phyloP scores from a whole-genome alignment of 2,888 invertebrate genomes.

The Stenichneumon culpator region DNA sequence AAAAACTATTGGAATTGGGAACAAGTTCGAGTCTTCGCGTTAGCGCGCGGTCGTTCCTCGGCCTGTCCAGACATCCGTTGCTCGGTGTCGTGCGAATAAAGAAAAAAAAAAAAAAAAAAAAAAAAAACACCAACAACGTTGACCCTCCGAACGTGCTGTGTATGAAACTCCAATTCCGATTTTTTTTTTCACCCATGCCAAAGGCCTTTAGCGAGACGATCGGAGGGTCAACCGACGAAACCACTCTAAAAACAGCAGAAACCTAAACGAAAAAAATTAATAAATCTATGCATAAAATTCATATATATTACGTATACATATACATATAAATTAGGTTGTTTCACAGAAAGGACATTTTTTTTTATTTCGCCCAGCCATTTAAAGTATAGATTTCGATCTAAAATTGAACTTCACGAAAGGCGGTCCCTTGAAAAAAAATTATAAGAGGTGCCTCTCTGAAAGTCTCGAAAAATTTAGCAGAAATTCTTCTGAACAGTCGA shows the following conservation, averaged over 20 bases:
- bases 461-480: too few relatives aligned
- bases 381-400: too few relatives aligned
- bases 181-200: neutral
- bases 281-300: slow-evolving; percentile 40
- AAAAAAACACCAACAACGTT: slow-evolving; percentile 50
- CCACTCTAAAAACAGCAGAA: slow-evolving; percentile 44
- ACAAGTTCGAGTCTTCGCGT: slow-evolving; percentile 81
- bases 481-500: too few relatives aligned
- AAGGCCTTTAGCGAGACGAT: neutral
- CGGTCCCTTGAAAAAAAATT: too few relatives aligned
- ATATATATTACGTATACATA: slow-evolving; percentile 14
- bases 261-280: slow-evolving; percentile 58
- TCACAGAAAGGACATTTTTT: neutral
- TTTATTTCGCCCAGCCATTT: too few relatives aligned
- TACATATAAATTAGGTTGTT: neutral
- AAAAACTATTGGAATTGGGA: slow-evolving; percentile 83
- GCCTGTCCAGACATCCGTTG: slow-evolving; percentile 64
- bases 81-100: slow-evolving; percentile 59
- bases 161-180: neutral
- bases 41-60: slow-evolving; percentile 74
- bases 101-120: slow-evolving; percentile 58
- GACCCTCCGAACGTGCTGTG: neutral
- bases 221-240: slow-evolving; percentile 42
- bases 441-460: too few relatives aligned
- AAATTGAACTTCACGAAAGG: too few relatives aligned